These are phyloP conservation scores for Protodeltote pygarga DNA, from an alignment of 2,888 invertebrate genomes.

Conservation along the genomic window DNA sequence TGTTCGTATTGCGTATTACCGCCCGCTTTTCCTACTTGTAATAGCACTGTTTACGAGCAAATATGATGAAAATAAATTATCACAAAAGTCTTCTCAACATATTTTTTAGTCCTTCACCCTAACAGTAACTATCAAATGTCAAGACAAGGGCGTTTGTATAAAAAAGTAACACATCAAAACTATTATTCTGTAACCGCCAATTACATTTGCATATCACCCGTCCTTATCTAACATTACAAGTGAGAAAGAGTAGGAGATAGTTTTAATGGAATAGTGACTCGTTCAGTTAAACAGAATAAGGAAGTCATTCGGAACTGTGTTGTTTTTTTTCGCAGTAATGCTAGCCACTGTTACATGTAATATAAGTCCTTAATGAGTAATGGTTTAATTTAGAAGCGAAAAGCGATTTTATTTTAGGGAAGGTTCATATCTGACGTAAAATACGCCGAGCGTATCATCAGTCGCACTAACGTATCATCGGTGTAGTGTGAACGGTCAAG, in stretches of 20 bases:
- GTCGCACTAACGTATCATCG: too few species aligned
- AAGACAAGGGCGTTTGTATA: slow-evolving; percentile 48
- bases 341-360: slow-evolving; percentile 58
- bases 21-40: too few species aligned
- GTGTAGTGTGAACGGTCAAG: too few species aligned
- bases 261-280: slow-evolving; percentile 33
- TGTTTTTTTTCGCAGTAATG: slow-evolving; percentile 56
- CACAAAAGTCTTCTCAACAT: slow-evolving; percentile 31
- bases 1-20: too few species aligned
- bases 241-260: slow-evolving; percentile 37
- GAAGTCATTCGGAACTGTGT: slow-evolving; percentile 51
- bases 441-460: too few species aligned
- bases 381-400: slow-evolving; percentile 13
- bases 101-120: slow-evolving; percentile 46
- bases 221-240: slow-evolving; percentile 1
- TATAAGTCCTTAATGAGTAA: slow-evolving; percentile 47
- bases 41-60: too few species aligned
- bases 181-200: slow-evolving; percentile 37
- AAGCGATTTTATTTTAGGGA: slow-evolving; percentile 6
- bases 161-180: slow-evolving; percentile 43
- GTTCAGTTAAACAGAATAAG: slow-evolving; percentile 48
- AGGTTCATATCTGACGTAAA: neutral
- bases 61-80: too few species aligned
- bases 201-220: neutral
- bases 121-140: slow-evolving; percentile 58